Conservation (phyloP, 2,797 vertebrate species). For the Gadopsis bispinosus region DNA sequence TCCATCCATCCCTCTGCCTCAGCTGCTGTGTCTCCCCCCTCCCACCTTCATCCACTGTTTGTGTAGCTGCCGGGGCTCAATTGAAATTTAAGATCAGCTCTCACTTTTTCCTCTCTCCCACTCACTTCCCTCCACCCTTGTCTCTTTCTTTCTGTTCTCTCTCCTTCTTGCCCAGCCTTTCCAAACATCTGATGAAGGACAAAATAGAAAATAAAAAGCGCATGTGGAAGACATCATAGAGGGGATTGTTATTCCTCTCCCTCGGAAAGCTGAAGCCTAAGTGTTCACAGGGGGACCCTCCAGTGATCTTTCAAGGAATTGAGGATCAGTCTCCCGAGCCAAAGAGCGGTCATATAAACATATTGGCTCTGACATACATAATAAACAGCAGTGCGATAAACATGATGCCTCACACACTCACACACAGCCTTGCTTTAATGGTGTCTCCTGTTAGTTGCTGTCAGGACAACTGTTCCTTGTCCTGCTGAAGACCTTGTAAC, state of each 20-base stretch:
- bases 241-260: conserved; percentile 77
- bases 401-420: conserved; percentile 52
- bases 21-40: conserved; percentile 57
- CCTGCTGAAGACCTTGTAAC: conserved; percentile 48
- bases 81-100: conserved; percentile 79
- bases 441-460: conserved; percentile 57
- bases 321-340: conserved; percentile 63
- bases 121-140: conserved; percentile 62
- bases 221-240: conserved; percentile 81
- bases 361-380: conserved; percentile 72
- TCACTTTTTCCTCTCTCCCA: conserved; percentile 73
- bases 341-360: conserved; percentile 75
- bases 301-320: conserved; percentile 74
- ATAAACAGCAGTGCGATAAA: conserved; percentile 74
- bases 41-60: conserved; percentile 77
- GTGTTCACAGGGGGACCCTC: conserved; percentile 75
- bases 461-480: conserved; percentile 66
- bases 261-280: conserved; percentile 68
- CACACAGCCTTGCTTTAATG: conserved; percentile 47
- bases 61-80: conserved; percentile 79
- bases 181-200: conserved; percentile 73
- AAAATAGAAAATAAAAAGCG: conserved; percentile 56
- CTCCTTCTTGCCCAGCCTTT: conserved; percentile 40
- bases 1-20: conserved; percentile 72
- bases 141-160: conserved; percentile 48